Evolutionary conservation across 2,888 invertebrate species (phyloP).

Genomic region (Melanophora roralis): DNA sequence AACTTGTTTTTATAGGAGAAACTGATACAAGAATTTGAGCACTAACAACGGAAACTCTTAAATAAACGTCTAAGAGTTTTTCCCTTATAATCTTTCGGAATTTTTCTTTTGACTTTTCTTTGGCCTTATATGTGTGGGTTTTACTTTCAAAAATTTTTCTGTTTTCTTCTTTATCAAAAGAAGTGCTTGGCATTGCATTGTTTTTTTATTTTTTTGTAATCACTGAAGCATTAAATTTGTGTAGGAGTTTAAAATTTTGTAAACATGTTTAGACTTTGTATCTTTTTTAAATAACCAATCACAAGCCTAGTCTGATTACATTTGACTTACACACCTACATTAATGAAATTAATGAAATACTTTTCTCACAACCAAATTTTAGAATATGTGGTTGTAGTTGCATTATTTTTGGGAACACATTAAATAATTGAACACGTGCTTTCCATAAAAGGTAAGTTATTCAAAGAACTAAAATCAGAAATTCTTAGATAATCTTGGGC

Average conservation of each 20-base stretch:
- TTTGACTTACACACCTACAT: too few relatives aligned
- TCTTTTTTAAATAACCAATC: slow-evolving; percentile 29
- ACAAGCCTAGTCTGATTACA: too few relatives aligned
- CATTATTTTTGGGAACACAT: too few relatives aligned
- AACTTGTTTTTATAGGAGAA: not conserved
- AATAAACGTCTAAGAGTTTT: not conserved
- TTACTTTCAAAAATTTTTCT: not conserved
- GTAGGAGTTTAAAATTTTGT: slow-evolving; percentile 17
- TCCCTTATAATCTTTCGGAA: not conserved
- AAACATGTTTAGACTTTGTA: not conserved
- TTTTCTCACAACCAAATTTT: too few relatives aligned
- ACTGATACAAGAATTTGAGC: not conserved
- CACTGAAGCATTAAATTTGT: not conserved
- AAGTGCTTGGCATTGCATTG: not conserved
- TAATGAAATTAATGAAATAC: too few relatives aligned
- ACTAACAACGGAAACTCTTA: slow-evolving; percentile 2
- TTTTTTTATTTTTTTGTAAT: not conserved
- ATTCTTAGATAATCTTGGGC: too few relatives aligned
- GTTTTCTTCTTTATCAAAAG: not conserved
- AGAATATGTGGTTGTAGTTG: too few relatives aligned
- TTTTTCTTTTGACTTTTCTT: slow-evolving; percentile 20
- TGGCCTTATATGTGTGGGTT: slow-evolving; percentile 9
- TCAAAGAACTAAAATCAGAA: too few relatives aligned
- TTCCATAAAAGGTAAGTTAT: too few relatives aligned
- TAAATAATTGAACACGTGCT: too few relatives aligned